Evolutionary conservation across 37 sponge, comb jelly and placozoan species (phyloP).

Genomic region (Dysidea cf. avara): DNA sequence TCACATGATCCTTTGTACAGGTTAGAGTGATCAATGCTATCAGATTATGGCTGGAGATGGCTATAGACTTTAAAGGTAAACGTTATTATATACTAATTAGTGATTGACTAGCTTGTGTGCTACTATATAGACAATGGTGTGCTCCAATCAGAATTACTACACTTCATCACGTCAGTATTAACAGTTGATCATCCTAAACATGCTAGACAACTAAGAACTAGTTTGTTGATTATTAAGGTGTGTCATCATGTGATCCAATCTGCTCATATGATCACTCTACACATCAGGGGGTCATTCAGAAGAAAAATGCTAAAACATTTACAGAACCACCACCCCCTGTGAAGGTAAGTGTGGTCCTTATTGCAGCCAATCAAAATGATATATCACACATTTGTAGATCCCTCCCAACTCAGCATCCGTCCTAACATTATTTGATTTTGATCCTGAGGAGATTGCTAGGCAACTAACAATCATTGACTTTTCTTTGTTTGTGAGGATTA

Average conservation of each 20-base stretch:
- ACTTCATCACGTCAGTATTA: slow-evolving; percentile 67
- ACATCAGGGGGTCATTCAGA: slow-evolving; percentile 60
- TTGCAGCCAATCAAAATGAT: not conserved
- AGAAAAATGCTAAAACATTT: slow-evolving; percentile 69
- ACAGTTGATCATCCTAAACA: slow-evolving; percentile 71
- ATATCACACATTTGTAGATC: slow-evolving; percentile 25
- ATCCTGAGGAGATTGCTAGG: slow-evolving; percentile 90
- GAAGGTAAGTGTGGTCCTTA: slow-evolving; percentile 32
- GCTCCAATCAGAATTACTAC: slow-evolving; percentile 65
- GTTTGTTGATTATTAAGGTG: slow-evolving; percentile 74
- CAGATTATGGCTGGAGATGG: slow-evolving; percentile 85
- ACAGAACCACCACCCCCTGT: slow-evolving; percentile 73
- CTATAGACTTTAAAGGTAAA: slow-evolving; percentile 83
- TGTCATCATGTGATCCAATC: not conserved
- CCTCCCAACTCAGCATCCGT: slow-evolving; percentile 52
- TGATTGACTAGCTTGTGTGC: not conserved
- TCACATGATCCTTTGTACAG: no score
- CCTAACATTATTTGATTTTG: slow-evolving; percentile 86
- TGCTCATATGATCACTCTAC: no score
- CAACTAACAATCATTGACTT: slow-evolving; percentile 93
- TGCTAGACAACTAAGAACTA: slow-evolving; percentile 73
- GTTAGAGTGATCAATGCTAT: slow-evolving; percentile 91
- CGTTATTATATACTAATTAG: not conserved
- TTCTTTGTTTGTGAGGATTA: slow-evolving; percentile 81
- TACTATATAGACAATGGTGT: slow-evolving; percentile 53